Percentiles rank a stretch among this genome's conserved stretches.
Conservation (phyloP, 1,140 invertebrate genomes). For the Lethocerus indicus region DNA sequence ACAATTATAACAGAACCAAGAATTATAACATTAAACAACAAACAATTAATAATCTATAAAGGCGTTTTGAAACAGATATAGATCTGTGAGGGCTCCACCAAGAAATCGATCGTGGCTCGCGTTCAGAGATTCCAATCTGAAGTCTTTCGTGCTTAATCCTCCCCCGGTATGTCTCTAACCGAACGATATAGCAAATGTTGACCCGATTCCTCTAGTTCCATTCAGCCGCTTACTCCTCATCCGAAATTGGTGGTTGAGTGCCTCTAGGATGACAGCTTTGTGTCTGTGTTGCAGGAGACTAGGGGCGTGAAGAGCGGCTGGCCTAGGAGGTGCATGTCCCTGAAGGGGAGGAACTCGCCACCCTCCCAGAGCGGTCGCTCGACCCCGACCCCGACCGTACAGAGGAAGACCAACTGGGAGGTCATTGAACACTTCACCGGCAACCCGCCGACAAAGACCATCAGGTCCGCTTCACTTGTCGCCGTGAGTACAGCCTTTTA, state of each 20-base stretch:
- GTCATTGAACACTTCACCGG: slow-evolving; percentile 62
- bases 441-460: neutral
- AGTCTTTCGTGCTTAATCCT: no score
- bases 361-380: neutral
- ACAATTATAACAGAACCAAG: no score
- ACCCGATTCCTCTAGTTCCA: neutral
- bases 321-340: slow-evolving; percentile 5
- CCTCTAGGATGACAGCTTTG: neutral
- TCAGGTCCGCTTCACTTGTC: slow-evolving; percentile 8
- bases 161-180: no score
- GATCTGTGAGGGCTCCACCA: no score
- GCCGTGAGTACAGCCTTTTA: no score
- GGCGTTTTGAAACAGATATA: no score
- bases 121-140: no score
- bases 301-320: neutral
- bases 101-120: no score
- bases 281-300: neutral
- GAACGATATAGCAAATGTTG: no score
- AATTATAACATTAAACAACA: no score
- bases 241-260: neutral
- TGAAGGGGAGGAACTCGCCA: neutral
- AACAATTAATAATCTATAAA: no score
- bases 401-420: slow-evolving; percentile 70
- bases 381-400: slow-evolving; percentile 29
- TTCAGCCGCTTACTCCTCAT: neutral